Percentiles rank a stretch among this genome's conserved stretches.
Evolutionary conservation across 2,888 invertebrate genomes (phyloP).

Genomic region (Gortyna flavago): DNA sequence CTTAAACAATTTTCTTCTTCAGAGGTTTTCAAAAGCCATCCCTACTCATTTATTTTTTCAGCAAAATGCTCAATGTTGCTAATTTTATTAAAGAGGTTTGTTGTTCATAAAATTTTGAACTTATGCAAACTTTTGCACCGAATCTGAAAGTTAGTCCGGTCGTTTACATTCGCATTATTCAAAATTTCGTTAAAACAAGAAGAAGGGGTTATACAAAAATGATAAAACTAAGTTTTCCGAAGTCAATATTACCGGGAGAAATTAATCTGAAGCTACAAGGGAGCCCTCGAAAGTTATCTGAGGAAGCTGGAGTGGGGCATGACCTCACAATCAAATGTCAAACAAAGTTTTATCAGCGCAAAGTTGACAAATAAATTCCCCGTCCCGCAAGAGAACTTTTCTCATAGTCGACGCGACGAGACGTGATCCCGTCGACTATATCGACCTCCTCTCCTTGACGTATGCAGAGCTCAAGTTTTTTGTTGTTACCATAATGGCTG

Average conservation of each 20-base stretch:
- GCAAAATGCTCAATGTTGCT: neutral
- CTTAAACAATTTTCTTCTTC: neutral
- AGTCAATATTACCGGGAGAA: slow-evolving; percentile 73
- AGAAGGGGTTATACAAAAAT: slow-evolving; percentile 63
- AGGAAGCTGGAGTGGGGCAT: slow-evolving; percentile 76
- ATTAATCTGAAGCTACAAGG: slow-evolving; percentile 80
- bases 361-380: slow-evolving; percentile 89
- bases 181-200: slow-evolving; percentile 51
- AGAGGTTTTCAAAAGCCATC: neutral
- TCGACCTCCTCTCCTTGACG: slow-evolving; percentile 55
- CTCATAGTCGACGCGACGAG: slow-evolving; percentile 79
- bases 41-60: neutral
- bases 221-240: slow-evolving; percentile 68
- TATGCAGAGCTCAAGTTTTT: slow-evolving; percentile 40
- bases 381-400: slow-evolving; percentile 81
- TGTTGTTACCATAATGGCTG: slow-evolving; percentile 24
- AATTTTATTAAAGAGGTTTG: slow-evolving; percentile 7
- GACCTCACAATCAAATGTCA: slow-evolving; percentile 88
- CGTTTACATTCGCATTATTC: slow-evolving; percentile 55
- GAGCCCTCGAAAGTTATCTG: slow-evolving; percentile 78
- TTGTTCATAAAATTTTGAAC: slow-evolving; percentile 22
- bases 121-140: slow-evolving; percentile 19
- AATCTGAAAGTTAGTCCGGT: slow-evolving; percentile 40
- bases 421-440: slow-evolving; percentile 76
- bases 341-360: slow-evolving; percentile 88